Evolutionary conservation across 2,797 vertebrate genomes (phyloP), one percentile per base, ranked within the genome.

Genomic region (Hirundo rustica): DNA sequence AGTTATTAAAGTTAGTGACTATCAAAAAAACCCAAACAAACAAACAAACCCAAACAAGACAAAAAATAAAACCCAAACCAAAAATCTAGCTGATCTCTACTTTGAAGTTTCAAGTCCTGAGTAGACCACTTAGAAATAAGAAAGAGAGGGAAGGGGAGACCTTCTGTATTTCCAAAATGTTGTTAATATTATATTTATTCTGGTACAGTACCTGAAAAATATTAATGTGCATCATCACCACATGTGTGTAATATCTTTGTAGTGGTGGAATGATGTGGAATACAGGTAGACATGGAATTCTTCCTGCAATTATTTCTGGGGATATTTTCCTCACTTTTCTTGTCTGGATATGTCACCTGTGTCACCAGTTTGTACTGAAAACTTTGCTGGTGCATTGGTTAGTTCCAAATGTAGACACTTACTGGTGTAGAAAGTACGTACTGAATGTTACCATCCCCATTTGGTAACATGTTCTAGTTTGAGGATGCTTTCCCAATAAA

Each of bases 391-490:
- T 53, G 42, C 38, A 32, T 15, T 58, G 47, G 16, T 55, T 65
- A 71, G 23, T 72, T 84, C 38, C 70, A 38, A 20, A 29, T 8
- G 2, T 6, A 54, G 77, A 51, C 71, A 57, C 23, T 76, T 21
- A 34, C 0, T 0, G 0, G 26, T 21, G 18, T 13, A 76, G 23
- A 70, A 76, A 62, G 20, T 18, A 17, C 1, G 1, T 76, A 44
- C 18, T 32, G 83, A 65, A 66, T 9, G 26, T 32, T 29, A 62
- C 30, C 4, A 2, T 51, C 61, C 62, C 53, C n/a, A 74, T 76
- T 61, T 42, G 47, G 51, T 54, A 38, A 57, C 23, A 25, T n/a
- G 29, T 7, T 81, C 40, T 23, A 42, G 25, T 73, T 70, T 72
- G 57, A 78, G 62, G 45, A 61, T 47, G 26, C 29, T 38, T 86